phyloP scores from a whole-genome alignment of 1,140 invertebrate genomes.

The Radopholus similis region DNA sequence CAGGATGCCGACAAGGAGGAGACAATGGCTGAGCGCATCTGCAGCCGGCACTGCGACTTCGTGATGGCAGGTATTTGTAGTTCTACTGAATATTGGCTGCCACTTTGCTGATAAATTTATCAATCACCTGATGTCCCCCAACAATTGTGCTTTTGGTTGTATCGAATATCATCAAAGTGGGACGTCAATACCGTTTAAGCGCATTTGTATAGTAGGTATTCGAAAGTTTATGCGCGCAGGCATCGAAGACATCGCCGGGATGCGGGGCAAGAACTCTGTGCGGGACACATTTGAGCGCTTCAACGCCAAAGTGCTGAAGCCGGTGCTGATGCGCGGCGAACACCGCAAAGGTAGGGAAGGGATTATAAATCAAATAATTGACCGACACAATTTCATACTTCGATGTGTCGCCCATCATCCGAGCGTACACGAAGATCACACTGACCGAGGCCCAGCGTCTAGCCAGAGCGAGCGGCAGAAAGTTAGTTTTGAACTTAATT shows the following conservation, averaged over 20 bases:
- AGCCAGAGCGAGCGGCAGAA: neutral
- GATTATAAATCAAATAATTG: no score
- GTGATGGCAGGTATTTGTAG: no score
- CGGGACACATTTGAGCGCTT: slow-evolving; percentile 49
- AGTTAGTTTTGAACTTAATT: no score
- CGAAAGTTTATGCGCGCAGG: slow-evolving; percentile 24
- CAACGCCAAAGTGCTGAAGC: slow-evolving; percentile 51
- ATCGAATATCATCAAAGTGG: no score
- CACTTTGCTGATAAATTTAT: neutral
- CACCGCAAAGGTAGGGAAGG: no score
- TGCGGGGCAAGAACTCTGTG: slow-evolving; percentile 31
- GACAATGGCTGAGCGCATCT: slow-evolving; percentile 54
- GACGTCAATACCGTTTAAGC: no score
- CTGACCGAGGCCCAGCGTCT: slow-evolving; percentile 45
- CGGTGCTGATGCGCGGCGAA: slow-evolving; percentile 42
- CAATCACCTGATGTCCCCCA: neutral
- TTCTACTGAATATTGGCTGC: no score
- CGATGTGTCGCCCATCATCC: slow-evolving; percentile 48
- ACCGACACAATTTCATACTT: no score
- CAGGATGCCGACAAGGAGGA: slow-evolving; percentile 31
- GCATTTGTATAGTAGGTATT: no score
- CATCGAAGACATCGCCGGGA: slow-evolving; percentile 41
- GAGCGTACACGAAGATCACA: slow-evolving; percentile 52
- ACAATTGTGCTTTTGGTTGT: slow-evolving; percentile 18
- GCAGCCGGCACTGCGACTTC: slow-evolving; percentile 36